phyloP scores from a whole-genome alignment of 2,113 vertebrate genomes.

The Hypomesus transpacificus region DNA sequence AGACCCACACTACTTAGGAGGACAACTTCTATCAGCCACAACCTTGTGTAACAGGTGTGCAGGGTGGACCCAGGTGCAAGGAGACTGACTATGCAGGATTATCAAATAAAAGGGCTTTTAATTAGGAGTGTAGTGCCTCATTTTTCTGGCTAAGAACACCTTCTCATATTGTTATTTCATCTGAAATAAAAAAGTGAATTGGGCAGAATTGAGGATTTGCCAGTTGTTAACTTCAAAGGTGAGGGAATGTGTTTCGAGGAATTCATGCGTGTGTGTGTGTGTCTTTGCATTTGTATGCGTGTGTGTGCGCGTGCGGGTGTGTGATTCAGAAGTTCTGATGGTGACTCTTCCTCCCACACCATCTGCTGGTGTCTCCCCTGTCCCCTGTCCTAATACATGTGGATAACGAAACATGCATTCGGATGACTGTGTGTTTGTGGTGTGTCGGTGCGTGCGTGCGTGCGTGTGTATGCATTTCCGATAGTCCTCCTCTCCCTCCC shows the following conservation, averaged over 20 bases:
- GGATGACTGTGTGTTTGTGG: constrained; percentile 59
- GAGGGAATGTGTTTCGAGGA: not conserved
- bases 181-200: constrained; percentile 12
- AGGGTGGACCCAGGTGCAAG: too few relatives aligned
- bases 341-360: constrained; percentile 52
- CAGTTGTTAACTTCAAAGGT: too few relatives aligned
- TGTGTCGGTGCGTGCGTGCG: constrained; percentile 51
- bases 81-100: too few relatives aligned
- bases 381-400: constrained; percentile 54
- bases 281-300: not conserved
- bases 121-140: too few relatives aligned
- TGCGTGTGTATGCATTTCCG: constrained; percentile 13
- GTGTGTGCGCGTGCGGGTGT: constrained; percentile 12
- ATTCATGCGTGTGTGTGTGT: not conserved
- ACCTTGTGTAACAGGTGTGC: too few relatives aligned
- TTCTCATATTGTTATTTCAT: too few relatives aligned
- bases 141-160: too few relatives aligned
- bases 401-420: constrained; percentile 61
- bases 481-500: not conserved
- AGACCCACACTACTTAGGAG: too few relatives aligned
- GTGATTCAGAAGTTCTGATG: constrained; percentile 19
- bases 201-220: constrained; percentile 21
- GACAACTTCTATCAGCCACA: too few relatives aligned
- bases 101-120: too few relatives aligned
- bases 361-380: constrained; percentile 55